Evolutionary conservation across 2,888 invertebrate species (phyloP).

Genomic region (Calameuta filiformis): DNA sequence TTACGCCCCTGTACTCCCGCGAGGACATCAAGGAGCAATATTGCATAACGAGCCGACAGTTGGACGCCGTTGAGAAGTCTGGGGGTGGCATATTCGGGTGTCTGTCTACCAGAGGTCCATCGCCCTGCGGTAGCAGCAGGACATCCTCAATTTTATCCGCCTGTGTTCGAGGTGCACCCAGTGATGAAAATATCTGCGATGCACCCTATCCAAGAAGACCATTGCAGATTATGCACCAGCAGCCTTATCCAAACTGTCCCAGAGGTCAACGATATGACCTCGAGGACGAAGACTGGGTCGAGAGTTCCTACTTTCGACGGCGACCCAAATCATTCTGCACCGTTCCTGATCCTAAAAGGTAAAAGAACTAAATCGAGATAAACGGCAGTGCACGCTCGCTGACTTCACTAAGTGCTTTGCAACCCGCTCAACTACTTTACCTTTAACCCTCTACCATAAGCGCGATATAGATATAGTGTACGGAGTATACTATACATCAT

Average conservation of each 20-base stretch:
- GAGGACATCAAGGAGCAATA: slow-evolving; percentile 93
- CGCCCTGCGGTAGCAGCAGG: slow-evolving; percentile 72
- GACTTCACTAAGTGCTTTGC: neutral
- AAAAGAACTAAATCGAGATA: slow-evolving; percentile 17
- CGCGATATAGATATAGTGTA: neutral
- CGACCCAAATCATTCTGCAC: slow-evolving; percentile 81
- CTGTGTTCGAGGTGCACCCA: slow-evolving; percentile 87
- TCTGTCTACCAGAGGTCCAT: slow-evolving; percentile 80
- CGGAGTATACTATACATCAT: neutral
- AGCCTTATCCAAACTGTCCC: slow-evolving; percentile 57
- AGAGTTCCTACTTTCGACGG: slow-evolving; percentile 84
- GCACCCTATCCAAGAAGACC: slow-evolving; percentile 79
- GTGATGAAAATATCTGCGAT: slow-evolving; percentile 88
- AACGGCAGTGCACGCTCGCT: neutral
- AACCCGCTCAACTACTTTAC: neutral
- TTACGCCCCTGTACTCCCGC: slow-evolving; percentile 80
- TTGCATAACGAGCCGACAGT: slow-evolving; percentile 91
- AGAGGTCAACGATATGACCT: slow-evolving; percentile 48
- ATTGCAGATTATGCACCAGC: slow-evolving; percentile 55
- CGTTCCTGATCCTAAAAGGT: slow-evolving; percentile 77
- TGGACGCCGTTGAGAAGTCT: slow-evolving; percentile 80
- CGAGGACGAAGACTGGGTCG: slow-evolving; percentile 75
- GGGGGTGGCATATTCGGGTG: slow-evolving; percentile 84
- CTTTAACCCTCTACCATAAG: neutral
- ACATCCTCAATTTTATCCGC: slow-evolving; percentile 83